phyloP scores from a whole-genome alignment of 2,888 invertebrate genomes.

The Acrobasis repandana region DNA sequence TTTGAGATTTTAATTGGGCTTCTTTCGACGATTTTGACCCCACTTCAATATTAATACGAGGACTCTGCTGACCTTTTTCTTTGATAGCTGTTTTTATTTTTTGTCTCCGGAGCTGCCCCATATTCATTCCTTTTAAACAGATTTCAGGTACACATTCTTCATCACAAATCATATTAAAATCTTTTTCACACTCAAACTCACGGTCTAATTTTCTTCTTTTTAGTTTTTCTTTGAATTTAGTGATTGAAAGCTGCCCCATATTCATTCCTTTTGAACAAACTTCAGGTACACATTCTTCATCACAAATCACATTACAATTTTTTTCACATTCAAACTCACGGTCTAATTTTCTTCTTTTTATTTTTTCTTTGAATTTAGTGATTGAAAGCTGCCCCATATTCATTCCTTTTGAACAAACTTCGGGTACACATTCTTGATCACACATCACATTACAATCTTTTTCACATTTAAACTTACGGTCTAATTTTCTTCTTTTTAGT shows the following conservation, averaged over 20 bases:
- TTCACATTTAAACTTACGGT: conserved; percentile 44
- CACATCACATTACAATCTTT: conserved; percentile 41
- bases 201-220: too few relatives aligned
- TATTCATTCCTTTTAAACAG: conserved; percentile 41
- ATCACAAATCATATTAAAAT: too few relatives aligned
- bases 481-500: conserved; percentile 33
- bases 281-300: conserved; percentile 43
- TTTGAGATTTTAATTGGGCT: neutral
- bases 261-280: conserved; percentile 43
- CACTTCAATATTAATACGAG: neutral
- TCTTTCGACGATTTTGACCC: neutral
- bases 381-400: conserved; percentile 27
- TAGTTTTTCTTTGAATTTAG: too few relatives aligned
- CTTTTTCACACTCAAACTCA: too few relatives aligned
- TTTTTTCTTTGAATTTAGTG: too few relatives aligned
- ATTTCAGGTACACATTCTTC: conserved; percentile 44
- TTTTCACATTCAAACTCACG: too few relatives aligned
- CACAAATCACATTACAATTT: too few relatives aligned
- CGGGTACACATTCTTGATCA: conserved; percentile 43
- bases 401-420: conserved; percentile 42
- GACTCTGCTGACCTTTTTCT: neutral
- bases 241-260: conserved; percentile 16
- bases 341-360: too few relatives aligned
- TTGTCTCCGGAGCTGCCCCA: conserved; percentile 12
- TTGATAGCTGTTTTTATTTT: neutral